Evolutionary conservation across 2,113 vertebrate genomes (phyloP).

Genomic region (Corythoichthys haematopterus): DNA sequence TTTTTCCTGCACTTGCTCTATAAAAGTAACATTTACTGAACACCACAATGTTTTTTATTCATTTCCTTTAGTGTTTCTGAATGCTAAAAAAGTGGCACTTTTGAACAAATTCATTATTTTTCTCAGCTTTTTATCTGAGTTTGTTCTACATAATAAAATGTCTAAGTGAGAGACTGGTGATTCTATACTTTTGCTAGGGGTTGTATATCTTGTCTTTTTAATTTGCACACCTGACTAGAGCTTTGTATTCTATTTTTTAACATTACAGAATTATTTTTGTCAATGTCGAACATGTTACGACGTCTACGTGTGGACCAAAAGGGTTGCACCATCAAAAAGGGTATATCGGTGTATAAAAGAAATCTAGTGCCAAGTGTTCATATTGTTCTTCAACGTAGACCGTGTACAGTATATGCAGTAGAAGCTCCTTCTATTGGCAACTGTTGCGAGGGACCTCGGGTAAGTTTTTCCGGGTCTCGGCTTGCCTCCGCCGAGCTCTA

Average conservation of each 20-base stretch:
- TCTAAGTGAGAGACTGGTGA: no score
- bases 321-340: constrained; percentile 40
- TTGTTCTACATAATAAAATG: no score
- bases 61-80: no score
- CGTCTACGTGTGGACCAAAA: constrained; percentile 76
- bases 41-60: no score
- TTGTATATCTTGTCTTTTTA: constrained; percentile 69
- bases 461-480: constrained; percentile 36
- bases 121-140: no score
- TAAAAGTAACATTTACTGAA: no score
- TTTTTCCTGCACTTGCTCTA: no score
- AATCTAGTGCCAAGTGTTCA: constrained; percentile 69
- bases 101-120: no score
- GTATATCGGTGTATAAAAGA: constrained; percentile 47
- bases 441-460: constrained; percentile 43
- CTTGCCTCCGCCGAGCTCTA: constrained; percentile 27
- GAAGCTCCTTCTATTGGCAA: constrained; percentile 56
- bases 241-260: constrained; percentile 78
- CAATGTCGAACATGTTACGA: constrained; percentile 68
- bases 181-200: no score
- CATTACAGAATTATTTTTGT: constrained; percentile 77
- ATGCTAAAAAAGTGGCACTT: no score
- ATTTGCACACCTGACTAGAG: constrained; percentile 79
- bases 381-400: constrained; percentile 62
- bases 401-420: constrained; percentile 66